Evolutionary conservation across 2,113 vertebrate species (phyloP), one percentile per base, ranked within the genome.

Genomic region (Todiramphus chloris): DNA sequence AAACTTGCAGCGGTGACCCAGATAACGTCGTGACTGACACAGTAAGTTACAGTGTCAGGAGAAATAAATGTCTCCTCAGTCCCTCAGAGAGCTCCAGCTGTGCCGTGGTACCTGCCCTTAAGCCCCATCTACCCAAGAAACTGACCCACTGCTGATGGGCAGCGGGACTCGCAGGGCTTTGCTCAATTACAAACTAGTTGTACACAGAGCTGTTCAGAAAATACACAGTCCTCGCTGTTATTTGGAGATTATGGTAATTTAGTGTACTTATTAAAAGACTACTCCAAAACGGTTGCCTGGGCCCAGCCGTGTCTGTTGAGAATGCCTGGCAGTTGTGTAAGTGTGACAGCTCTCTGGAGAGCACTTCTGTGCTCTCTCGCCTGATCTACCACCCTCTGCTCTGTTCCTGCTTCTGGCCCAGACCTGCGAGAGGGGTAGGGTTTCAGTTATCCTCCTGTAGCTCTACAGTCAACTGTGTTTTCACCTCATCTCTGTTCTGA

Each of bases 21-120:
- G 96, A 96, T 95, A 94, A 91, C 94, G 33, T 63, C 82, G 90
- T 96, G 95, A 96, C 69, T 94, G 96, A 94, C 95, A 96, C 74
- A 94, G 94, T 94, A 95, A 94, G 91, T 91, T 94, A 85, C 63
- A 77, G 92, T 95, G 95, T 96, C 95, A 95, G 94, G 95, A 93
- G 78, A 48, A 95, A 97, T 96, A 94, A 96, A 95, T n/a, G 95
- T 96, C 95, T 94, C 75, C 70, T 76, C 82, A 76, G 91, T 82
- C 87, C 81, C 67, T 87, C 46, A 4, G 48, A 30, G 87, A 90
- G 90, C 94, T 95, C 95, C 96, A 96, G 96, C 96, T 96, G 95
- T 94, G 95, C 92, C 4, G 0, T 5, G 20, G 60, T 89, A 90
- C 94, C 91, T 96, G 94, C 96, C 91, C 96, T 91, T 59, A 91